A percentile compares a stretch with the other conserved stretches of the same genome.
phyloP scores from a whole-genome alignment of 2,888 invertebrate species.

The Drosophila neotestacea region DNA sequence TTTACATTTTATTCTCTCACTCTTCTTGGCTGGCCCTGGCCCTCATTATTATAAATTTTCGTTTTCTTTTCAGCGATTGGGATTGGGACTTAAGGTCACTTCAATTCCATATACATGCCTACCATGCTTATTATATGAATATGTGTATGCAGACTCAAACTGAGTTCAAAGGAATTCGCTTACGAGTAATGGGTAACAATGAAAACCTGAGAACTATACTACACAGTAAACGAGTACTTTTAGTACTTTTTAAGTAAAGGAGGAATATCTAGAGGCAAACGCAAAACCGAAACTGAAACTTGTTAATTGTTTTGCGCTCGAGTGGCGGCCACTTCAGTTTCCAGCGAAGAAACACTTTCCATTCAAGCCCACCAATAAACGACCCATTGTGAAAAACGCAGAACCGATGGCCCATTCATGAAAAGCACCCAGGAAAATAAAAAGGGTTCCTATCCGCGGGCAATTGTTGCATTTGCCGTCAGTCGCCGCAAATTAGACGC shows the following conservation, averaged over 20 bases:
- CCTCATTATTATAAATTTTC: slow-evolving; percentile 77
- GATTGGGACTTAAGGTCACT: slow-evolving; percentile 62
- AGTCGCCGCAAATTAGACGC: slow-evolving; percentile 77
- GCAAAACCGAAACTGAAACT: slow-evolving; percentile 58
- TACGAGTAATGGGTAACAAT: slow-evolving; percentile 53
- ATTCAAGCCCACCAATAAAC: slow-evolving; percentile 70
- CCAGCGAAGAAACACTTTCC: slow-evolving; percentile 76
- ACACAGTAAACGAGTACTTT: neutral
- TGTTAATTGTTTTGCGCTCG: slow-evolving; percentile 81
- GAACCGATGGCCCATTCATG: slow-evolving; percentile 65
- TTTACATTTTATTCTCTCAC: slow-evolving; percentile 71
- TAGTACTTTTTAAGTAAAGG: neutral
- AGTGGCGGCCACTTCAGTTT: slow-evolving; percentile 68
- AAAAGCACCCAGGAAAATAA: slow-evolving; percentile 48
- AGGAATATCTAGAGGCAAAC: slow-evolving; percentile 4
- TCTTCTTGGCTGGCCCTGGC: slow-evolving; percentile 15
- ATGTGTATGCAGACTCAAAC: slow-evolving; percentile 12
- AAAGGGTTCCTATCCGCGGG: slow-evolving; percentile 9
- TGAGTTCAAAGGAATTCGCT: slow-evolving; percentile 72
- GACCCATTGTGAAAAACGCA: slow-evolving; percentile 58
- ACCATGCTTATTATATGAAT: slow-evolving; percentile 5
- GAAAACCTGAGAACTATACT: slow-evolving; percentile 28
- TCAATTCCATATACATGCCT: slow-evolving; percentile 29
- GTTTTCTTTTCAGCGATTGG: slow-evolving; percentile 70
- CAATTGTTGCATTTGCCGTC: slow-evolving; percentile 64